phyloP scores from a whole-genome alignment of 2,113 vertebrate species.

The Atrichornis clamosus region DNA sequence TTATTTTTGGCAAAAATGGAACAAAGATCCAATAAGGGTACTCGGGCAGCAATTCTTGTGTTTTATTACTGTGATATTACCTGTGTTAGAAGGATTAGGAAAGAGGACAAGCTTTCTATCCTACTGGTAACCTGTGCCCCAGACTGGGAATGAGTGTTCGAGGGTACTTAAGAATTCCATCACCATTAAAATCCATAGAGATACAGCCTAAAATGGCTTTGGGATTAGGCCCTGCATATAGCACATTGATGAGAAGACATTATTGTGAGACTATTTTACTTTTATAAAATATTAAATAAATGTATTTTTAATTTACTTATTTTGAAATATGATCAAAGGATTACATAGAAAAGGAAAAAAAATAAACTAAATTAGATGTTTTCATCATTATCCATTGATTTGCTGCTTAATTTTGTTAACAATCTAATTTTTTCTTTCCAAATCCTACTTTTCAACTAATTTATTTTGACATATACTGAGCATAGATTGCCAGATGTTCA shows the following conservation, averaged over 20 bases:
- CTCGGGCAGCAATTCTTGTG: not conserved
- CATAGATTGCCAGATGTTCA: not conserved
- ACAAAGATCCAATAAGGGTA: not conserved
- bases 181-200: not conserved
- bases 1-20: not conserved
- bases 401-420: not conserved
- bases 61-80: not conserved
- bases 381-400: not conserved
- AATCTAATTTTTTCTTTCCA: not conserved
- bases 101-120: not conserved
- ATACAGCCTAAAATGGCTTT: not conserved
- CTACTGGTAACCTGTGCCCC: not conserved
- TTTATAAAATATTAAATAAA: not conserved
- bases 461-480: not conserved
- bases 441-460: not conserved
- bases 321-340: not conserved
- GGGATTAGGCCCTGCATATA: not conserved
- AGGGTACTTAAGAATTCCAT: not conserved
- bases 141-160: not conserved
- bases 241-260: not conserved
- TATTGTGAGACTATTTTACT: not conserved
- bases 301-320: not conserved
- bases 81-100: not conserved
- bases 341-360: not conserved
- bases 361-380: not conserved